Evolutionary conservation across 1,140 invertebrate species (phyloP).

Genomic region (Aphelenchoides avenae): DNA sequence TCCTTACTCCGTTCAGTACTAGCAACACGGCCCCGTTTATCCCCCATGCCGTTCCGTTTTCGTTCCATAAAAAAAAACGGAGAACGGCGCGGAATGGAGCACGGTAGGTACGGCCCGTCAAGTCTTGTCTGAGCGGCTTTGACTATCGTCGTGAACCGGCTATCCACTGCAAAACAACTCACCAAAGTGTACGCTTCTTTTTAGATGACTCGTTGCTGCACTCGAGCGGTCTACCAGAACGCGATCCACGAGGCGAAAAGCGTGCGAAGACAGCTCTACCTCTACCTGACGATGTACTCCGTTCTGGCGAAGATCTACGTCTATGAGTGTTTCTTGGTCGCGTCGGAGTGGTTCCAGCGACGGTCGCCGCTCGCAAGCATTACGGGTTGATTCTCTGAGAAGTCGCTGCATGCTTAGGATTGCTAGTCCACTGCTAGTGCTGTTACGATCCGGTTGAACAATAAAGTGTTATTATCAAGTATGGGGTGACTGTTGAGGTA

Average conservation of each 20-base stretch:
- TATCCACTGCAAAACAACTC: neutral
- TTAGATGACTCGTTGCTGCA: conserved; percentile 24
- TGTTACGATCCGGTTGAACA: too few species aligned
- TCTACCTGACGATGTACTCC: conserved; percentile 4
- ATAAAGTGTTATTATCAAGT: too few species aligned
- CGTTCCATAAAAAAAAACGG: too few species aligned
- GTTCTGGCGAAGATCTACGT: conserved; percentile 11
- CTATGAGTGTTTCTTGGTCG: conserved; percentile 11
- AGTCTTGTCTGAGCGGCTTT: neutral
- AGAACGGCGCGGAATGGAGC: too few species aligned
- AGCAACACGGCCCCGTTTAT: too few species aligned
- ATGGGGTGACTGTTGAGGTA: too few species aligned
- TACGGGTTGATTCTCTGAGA: too few species aligned
- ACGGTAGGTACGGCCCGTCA: neutral
- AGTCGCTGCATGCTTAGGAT: too few species aligned
- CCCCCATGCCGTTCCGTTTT: too few species aligned
- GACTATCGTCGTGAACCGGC: neutral
- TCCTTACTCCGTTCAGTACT: too few species aligned
- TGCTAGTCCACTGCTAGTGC: too few species aligned
- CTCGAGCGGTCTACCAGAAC: conserved; percentile 16
- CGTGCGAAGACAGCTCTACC: neutral
- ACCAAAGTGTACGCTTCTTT: conserved; percentile 11
- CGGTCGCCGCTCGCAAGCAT: too few species aligned
- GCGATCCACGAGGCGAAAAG: conserved; percentile 6
- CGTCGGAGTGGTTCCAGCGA: conserved; percentile 5